Evolutionary conservation across 1,140 invertebrate species (phyloP), one percentile per base, ranked within the genome.

Genomic region (Brachionus rubens): DNA sequence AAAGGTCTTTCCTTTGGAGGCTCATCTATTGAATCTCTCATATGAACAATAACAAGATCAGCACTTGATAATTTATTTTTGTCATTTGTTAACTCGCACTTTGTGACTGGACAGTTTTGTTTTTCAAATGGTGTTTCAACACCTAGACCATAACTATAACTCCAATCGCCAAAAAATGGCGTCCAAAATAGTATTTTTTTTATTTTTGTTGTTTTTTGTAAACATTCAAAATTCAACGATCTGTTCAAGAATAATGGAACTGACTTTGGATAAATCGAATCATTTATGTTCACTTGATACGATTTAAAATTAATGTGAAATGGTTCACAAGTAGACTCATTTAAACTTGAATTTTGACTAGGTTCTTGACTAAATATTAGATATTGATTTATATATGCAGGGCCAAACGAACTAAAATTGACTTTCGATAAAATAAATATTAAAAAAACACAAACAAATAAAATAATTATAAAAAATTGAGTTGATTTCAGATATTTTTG

Each of bases 111-210:
- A 72, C 68, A 72, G 3, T 48, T 40, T 1, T 24, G 16, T 50
- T 70, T 47, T 9, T 30, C 28, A 24, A 72, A 72, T 14, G 19
- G 6, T 9, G 19, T 47, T 52, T 52, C 26, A 28, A 36, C 33
- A 12, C 68, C 68, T 12, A 50, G 28, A 16, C 47, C 68, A 30
- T 36, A 2, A 21, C 19, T n/a, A 16, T 41, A 72, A 21, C 16
- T 24, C 6, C 14, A 14, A n/a, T 47, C 46, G 19, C 68, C 68
- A 40, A 48, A 50, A 50, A 72, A 72, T 16, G 46, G 30, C 1
- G 30, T 72, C 68, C 68, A 72, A 9, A 72, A 14, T 26, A 72
- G 30, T 24, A 72, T 72, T 30, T 28, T 72, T 72, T 72, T 72
- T 2, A 50, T 16, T 14, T 30, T 3, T 14, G 48, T 10, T 1